A percentile compares a stretch with the other conserved stretches of the same genome.
Evolutionary conservation across 2,113 vertebrate species (phyloP).

Genomic region (Pavo muticus): DNA sequence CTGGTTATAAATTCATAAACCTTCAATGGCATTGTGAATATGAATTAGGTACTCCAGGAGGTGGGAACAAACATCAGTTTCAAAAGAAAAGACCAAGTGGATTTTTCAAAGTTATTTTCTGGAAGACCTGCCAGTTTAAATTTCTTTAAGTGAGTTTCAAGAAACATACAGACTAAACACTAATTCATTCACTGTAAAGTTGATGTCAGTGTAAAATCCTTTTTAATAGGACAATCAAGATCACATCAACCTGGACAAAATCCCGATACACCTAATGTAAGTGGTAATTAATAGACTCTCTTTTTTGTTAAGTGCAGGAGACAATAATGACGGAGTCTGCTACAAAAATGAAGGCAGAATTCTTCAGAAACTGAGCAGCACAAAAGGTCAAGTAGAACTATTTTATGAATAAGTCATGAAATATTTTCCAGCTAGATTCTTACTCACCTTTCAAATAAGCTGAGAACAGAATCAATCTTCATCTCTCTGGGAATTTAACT

Average conservation of each 20-base stretch:
- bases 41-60: background rate
- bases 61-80: background rate
- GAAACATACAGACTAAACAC: background rate
- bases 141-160: background rate
- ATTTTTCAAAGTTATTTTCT: background rate
- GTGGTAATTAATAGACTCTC: constrained; percentile 23
- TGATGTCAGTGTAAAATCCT: background rate
- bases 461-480: background rate
- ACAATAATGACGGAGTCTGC: background rate
- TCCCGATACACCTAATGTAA: background rate
- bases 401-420: constrained; percentile 23
- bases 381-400: background rate
- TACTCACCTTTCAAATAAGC: background rate
- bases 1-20: background rate
- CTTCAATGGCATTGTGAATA: background rate
- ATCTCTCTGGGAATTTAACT: background rate
- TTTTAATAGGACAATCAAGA: background rate
- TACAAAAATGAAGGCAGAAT: background rate
- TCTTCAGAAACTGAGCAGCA: constrained; percentile 1
- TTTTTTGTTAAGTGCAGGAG: background rate
- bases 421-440: background rate
- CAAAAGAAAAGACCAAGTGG: background rate
- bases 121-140: background rate
- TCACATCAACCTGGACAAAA: constrained; percentile 2
- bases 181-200: constrained; percentile 12